Percentiles rank a stretch among this genome's conserved stretches.
Evolutionary conservation across 2,888 invertebrate species (phyloP).

Genomic region (Drosophila pseudotakahashii): DNA sequence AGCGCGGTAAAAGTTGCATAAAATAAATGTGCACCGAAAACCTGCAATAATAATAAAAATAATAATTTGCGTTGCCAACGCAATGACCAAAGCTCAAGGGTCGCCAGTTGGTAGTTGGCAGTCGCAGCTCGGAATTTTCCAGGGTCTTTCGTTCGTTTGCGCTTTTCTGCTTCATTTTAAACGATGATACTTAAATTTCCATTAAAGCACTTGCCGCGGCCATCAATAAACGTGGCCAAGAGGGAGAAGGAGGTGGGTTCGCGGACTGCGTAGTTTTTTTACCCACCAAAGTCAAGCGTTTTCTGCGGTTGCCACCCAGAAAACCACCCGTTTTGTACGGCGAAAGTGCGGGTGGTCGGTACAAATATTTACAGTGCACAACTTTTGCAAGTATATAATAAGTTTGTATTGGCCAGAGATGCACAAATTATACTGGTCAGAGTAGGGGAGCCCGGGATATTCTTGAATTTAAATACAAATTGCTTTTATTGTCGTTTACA

Average conservation of each 20-base stretch:
- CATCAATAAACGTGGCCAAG: slow-evolving; percentile 68
- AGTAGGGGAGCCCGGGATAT: not conserved
- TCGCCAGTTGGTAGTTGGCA: slow-evolving; percentile 36
- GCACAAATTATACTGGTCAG: slow-evolving; percentile 27
- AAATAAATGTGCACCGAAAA: slow-evolving; percentile 68
- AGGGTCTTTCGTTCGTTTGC: slow-evolving; percentile 47
- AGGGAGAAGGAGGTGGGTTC: not conserved
- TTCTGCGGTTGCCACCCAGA: slow-evolving; percentile 54
- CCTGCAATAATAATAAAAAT: slow-evolving; percentile 53
- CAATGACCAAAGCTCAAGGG: slow-evolving; percentile 56
- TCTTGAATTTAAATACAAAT: slow-evolving; percentile 16
- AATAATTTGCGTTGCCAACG: slow-evolving; percentile 70
- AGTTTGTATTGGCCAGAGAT: slow-evolving; percentile 40
- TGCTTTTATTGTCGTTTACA: not conserved
- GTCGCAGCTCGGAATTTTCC: slow-evolving; percentile 21
- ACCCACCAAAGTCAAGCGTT: slow-evolving; percentile 63
- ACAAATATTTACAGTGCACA: slow-evolving; percentile 71
- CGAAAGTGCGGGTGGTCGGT: slow-evolving; percentile 17
- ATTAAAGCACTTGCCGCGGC: slow-evolving; percentile 76
- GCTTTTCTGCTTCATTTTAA: slow-evolving; percentile 77
- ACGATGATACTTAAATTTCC: slow-evolving; percentile 80
- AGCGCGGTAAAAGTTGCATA: slow-evolving; percentile 69
- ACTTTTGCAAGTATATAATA: slow-evolving; percentile 60
- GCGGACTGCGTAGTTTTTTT: slow-evolving; percentile 51
- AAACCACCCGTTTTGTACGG: slow-evolving; percentile 6